Percentiles rank a stretch among this genome's conserved stretches.
Conservation (phyloP, 2,113 vertebrate species). For the Myotis davidii region DNA sequence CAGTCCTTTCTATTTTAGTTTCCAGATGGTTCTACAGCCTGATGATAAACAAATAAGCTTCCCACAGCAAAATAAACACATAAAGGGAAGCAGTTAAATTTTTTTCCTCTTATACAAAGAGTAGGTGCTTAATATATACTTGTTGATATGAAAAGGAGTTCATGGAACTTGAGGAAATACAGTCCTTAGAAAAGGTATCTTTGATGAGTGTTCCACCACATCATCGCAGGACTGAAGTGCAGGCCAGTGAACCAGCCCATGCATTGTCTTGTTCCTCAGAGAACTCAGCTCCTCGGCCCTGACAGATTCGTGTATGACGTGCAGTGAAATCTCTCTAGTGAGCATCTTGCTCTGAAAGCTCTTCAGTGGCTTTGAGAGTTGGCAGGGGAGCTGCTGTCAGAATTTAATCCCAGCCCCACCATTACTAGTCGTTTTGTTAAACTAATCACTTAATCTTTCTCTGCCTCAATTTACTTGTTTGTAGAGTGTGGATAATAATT, state of each 20-base stretch:
- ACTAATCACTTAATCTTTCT: neutral
- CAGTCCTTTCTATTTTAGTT: neutral
- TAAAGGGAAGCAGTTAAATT: neutral
- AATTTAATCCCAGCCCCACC: neutral
- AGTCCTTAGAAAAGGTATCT: neutral
- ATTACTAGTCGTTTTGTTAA: neutral
- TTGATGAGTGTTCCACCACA: neutral
- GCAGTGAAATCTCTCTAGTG: neutral
- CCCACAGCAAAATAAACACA: constrained; percentile 59
- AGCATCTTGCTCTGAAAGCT: neutral
- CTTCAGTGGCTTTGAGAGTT: neutral
- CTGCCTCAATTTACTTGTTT: constrained; percentile 32
- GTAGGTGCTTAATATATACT: constrained; percentile 6
- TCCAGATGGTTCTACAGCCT: neutral
- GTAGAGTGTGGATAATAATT: neutral
- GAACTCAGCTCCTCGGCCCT: neutral
- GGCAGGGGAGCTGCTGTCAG: neutral
- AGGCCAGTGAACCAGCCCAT: neutral
- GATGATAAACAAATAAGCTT: constrained; percentile 56
- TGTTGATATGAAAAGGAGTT: constrained; percentile 53
- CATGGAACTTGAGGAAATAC: neutral
- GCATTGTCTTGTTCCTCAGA: neutral
- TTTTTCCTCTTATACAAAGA: constrained; percentile 25
- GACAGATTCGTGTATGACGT: neutral
- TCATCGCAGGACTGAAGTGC: neutral